phyloP scores from a whole-genome alignment of 35 echinoderm and acorn worm genomes.

The Heliocidaris erythrogramma region DNA sequence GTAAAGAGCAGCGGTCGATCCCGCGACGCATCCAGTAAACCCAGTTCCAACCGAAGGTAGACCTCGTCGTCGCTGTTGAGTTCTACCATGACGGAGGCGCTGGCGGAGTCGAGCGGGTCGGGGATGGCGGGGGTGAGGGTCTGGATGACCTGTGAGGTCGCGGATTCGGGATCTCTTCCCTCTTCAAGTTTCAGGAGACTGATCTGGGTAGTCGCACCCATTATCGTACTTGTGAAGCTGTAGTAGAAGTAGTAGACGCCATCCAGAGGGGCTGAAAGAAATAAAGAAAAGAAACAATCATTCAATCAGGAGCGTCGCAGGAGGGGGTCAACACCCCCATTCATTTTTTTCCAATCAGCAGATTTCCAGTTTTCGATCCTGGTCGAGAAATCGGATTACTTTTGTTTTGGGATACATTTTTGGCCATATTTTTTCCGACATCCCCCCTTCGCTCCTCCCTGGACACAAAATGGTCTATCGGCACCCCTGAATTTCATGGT shows the following conservation, averaged over 20 bases:
- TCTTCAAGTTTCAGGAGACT: conserved; percentile 16
- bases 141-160: neutral
- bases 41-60: neutral
- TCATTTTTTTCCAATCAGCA: neutral
- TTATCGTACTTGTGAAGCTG: conserved; percentile 8
- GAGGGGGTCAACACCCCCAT: neutral
- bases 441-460: no score
- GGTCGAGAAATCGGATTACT: neutral
- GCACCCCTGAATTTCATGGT: no score
- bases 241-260: conserved; percentile 58
- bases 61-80: conserved; percentile 40
- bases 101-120: neutral
- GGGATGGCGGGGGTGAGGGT: neutral
- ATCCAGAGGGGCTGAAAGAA: conserved; percentile 25
- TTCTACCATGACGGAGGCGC: conserved; percentile 50
- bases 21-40: neutral
- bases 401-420: no score
- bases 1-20: conserved; percentile 21
- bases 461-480: no score
- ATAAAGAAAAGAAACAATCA: neutral
- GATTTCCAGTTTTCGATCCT: neutral
- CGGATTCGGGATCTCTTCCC: neutral
- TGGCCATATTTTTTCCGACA: no score
- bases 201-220: neutral
- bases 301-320: neutral